phyloP scores from a whole-genome alignment of 2,113 vertebrate species.

The Eublepharis macularius region DNA sequence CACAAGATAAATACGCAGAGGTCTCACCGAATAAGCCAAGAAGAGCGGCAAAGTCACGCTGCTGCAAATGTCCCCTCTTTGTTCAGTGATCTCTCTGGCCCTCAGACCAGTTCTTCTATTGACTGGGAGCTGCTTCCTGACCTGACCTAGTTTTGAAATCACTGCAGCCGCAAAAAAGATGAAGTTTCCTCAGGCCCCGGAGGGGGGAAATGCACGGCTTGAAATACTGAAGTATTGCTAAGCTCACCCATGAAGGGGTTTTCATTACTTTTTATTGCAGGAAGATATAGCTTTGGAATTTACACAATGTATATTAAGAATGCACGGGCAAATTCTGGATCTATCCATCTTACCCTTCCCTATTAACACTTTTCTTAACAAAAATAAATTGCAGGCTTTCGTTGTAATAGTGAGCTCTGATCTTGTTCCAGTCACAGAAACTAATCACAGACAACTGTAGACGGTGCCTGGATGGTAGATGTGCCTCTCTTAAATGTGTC shows the following conservation, averaged over 20 bases:
- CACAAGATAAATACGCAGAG: neutral
- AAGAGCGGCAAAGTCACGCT: neutral
- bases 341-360: neutral
- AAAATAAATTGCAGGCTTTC: no score
- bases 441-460: no score
- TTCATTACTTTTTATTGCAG: neutral
- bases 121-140: neutral
- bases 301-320: neutral
- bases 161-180: neutral
- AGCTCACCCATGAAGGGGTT: neutral
- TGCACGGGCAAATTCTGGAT: neutral
- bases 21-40: neutral
- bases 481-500: no score
- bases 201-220: neutral
- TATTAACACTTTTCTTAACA: neutral
- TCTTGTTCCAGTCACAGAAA: no score
- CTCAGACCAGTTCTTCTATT: neutral
- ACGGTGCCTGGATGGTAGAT: no score
- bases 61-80: neutral
- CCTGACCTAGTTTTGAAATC: neutral
- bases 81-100: neutral
- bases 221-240: neutral
- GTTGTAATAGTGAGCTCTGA: no score
- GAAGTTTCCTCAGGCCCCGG: neutral
- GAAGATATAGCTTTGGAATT: neutral